Conservation (phyloP, 2,888 invertebrate genomes). For the Spilarctia lutea region DNA sequence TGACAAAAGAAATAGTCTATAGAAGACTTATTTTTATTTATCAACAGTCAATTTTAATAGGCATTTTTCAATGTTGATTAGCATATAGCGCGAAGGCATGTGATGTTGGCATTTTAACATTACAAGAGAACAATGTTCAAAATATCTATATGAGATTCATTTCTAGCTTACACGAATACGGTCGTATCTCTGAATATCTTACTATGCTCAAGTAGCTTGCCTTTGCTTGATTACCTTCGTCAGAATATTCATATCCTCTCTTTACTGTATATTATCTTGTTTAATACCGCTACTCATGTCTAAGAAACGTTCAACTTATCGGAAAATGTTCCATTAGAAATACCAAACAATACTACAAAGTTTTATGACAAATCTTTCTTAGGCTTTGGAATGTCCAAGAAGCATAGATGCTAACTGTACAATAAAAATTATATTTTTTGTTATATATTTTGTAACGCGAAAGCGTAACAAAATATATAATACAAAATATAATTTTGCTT, state of each 20-base stretch:
- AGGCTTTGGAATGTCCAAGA: not conserved
- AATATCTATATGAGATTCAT: not conserved
- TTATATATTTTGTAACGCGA: too few species aligned
- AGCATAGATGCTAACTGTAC: not conserved
- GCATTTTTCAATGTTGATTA: not conserved
- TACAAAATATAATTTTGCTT: too few species aligned
- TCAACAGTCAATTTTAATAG: not conserved
- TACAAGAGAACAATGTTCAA: not conserved
- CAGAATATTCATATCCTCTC: not conserved
- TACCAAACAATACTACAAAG: not conserved
- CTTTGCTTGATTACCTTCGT: not conserved
- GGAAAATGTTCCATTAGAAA: not conserved
- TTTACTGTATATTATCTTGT: not conserved
- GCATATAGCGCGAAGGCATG: too few species aligned
- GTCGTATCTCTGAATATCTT: not conserved
- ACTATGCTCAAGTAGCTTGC: not conserved
- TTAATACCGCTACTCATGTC: not conserved
- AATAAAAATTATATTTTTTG: too few species aligned
- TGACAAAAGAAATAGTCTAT: not conserved
- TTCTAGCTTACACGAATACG: not conserved
- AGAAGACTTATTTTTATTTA: not conserved
- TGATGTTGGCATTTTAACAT: too few species aligned
- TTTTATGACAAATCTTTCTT: not conserved
- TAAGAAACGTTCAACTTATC: not conserved
- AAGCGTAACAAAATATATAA: too few species aligned